Conservation (phyloP, 2,113 vertebrate genomes). For the Nycticebus coucang region DNA sequence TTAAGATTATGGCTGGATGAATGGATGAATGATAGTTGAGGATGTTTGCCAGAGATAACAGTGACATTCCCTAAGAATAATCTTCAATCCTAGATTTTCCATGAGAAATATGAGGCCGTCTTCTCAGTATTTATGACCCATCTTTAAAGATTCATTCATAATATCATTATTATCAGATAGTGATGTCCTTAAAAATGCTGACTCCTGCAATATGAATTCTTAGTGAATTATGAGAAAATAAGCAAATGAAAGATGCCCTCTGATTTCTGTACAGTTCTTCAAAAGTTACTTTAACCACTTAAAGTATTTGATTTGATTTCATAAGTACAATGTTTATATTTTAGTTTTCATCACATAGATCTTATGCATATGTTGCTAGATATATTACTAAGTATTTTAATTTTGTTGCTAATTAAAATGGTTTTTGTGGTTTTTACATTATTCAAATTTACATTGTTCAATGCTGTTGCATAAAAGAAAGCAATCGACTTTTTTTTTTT, state of each 20-base stretch:
- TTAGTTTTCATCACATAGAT: neutral
- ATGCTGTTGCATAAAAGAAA: too few species aligned
- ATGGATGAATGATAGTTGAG: neutral
- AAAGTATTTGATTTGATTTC: neutral
- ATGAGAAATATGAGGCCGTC: neutral
- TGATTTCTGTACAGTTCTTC: neutral
- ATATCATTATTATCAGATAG: neutral
- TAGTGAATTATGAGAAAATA: neutral
- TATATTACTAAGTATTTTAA: too few species aligned
- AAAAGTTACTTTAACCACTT: neutral
- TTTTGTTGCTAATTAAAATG: too few species aligned
- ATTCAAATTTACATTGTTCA: too few species aligned
- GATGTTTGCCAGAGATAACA: neutral
- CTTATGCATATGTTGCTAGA: too few species aligned
- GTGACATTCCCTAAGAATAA: neutral
- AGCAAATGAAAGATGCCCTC: neutral
- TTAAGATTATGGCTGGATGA: neutral
- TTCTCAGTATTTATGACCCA: neutral
- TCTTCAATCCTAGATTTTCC: neutral
- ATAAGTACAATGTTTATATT: neutral
- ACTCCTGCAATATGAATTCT: neutral
- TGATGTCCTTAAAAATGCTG: neutral
- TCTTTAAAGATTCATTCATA: neutral
- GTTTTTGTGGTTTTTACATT: too few species aligned
- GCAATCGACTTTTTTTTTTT: too few species aligned